Conservation (phyloP, 37 sponge, comb jelly and placozoan genomes). For the Ephydatia muelleri region DNA sequence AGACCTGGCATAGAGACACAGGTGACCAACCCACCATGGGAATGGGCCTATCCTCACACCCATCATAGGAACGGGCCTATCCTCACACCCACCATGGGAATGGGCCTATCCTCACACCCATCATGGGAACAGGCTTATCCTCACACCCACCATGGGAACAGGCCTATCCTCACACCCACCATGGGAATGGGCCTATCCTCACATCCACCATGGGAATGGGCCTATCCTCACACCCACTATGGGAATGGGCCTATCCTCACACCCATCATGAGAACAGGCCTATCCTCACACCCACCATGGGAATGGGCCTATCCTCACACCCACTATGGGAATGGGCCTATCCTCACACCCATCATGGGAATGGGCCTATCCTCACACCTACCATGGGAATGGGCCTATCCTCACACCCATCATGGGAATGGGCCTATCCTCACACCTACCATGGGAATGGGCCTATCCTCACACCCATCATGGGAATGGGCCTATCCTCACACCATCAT, state of each 20-base stretch:
- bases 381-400: too few relatives aligned
- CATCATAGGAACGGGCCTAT: background rate
- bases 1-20: constrained; percentile 56
- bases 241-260: background rate
- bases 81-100: background rate
- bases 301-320: background rate
- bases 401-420: too few relatives aligned
- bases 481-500: background rate
- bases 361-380: background rate
- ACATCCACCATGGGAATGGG: background rate
- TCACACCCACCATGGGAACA: background rate
- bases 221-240: too few relatives aligned
- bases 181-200: background rate
- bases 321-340: too few relatives aligned
- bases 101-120: background rate
- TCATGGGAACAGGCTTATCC: background rate
- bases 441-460: too few relatives aligned
- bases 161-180: too few relatives aligned
- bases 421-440: background rate
- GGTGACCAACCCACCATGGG: background rate
- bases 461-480: too few relatives aligned
- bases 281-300: too few relatives aligned
- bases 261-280: too few relatives aligned
- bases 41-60: background rate
- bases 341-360: background rate